phyloP scores from a whole-genome alignment of 2,888 invertebrate species.

The Thymelicus lineola region DNA sequence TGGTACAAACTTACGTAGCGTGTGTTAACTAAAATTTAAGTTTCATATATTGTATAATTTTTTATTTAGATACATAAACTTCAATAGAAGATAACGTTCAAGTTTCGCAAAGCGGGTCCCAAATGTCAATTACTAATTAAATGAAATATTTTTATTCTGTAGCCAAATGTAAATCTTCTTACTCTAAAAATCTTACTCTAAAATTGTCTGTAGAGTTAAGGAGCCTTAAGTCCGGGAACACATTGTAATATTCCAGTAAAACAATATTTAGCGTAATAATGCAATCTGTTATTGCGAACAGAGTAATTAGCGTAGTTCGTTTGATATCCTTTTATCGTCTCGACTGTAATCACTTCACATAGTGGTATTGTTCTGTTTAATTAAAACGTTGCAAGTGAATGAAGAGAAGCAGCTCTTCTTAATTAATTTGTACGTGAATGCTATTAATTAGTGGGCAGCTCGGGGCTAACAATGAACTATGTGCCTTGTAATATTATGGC shows the following conservation, averaged over 20 bases:
- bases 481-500: conserved; percentile 27
- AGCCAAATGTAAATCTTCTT: no score
- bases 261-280: conserved; percentile 29
- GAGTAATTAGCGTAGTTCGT: conserved; percentile 31
- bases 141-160: no score
- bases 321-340: conserved; percentile 36
- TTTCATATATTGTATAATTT: no score
- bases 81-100: no score
- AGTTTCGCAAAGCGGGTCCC: no score
- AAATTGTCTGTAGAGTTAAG: neutral
- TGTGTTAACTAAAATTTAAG: no score
- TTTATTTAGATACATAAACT: no score
- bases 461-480: conserved; percentile 41
- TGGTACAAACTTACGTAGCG: no score
- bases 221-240: neutral
- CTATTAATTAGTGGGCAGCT: conserved; percentile 49
- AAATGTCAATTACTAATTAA: no score
- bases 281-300: conserved; percentile 28
- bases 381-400: conserved; percentile 41
- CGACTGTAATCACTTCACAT: conserved; percentile 33
- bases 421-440: conserved; percentile 51
- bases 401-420: conserved; percentile 44
- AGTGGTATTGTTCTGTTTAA: conserved; percentile 38
- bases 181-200: no score
- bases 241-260: conserved; percentile 13